These are phyloP conservation scores for Leuctra nigra DNA, from an alignment of 2,888 invertebrate species.

Conservation along the genomic window DNA sequence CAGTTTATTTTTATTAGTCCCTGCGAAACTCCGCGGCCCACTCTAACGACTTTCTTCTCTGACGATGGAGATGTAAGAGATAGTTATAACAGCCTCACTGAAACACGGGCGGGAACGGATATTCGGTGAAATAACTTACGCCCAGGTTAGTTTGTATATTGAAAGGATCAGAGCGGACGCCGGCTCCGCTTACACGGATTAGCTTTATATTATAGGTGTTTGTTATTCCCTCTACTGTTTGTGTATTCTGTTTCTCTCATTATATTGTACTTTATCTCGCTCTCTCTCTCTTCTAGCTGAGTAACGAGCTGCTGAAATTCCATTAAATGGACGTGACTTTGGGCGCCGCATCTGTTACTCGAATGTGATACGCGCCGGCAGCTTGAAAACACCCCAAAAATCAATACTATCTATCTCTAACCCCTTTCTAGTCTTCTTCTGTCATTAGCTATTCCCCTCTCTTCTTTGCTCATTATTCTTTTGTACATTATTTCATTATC, in stretches of 20 bases:
- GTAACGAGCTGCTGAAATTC: constrained; percentile 29
- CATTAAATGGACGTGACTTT: constrained; percentile 29
- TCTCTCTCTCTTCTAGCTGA: constrained; percentile 15
- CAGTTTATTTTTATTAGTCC: no score
- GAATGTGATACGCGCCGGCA: constrained; percentile 18
- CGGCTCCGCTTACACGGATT: constrained; percentile 2
- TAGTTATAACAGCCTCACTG: no score
- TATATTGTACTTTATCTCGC: constrained; percentile 11
- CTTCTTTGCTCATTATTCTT: constrained; percentile 16
- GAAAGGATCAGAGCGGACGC: neutral
- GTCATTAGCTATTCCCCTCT: constrained; percentile 20
- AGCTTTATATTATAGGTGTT: constrained; percentile 18
- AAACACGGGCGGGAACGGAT: neutral
- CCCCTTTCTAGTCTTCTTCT: constrained; percentile 16
- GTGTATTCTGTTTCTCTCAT: constrained; percentile 20
- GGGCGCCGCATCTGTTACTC: constrained; percentile 26
- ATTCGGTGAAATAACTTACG: neutral
- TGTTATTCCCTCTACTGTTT: constrained; percentile 21
- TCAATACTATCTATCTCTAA: constrained; percentile 22
- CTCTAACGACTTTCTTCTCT: no score
- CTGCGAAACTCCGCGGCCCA: no score
- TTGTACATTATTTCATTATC: constrained; percentile 17
- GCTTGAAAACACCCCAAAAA: constrained; percentile 20
- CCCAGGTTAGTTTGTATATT: neutral
- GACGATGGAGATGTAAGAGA: no score